Evolutionary conservation across 2,797 vertebrate species (phyloP).

Genomic region (Psittacula echo): DNA sequence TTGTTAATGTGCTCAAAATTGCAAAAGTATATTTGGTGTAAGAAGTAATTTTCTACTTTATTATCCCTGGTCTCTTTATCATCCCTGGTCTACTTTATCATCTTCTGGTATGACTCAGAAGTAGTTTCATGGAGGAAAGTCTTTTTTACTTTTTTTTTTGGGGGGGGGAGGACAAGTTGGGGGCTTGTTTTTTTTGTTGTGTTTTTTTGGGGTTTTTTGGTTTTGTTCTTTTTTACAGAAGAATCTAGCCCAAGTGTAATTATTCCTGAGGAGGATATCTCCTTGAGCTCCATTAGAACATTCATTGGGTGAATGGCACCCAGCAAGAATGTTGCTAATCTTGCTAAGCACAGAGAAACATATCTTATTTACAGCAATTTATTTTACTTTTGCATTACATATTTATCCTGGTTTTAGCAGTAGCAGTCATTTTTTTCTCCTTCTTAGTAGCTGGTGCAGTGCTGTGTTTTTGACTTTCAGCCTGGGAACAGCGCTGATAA

Average conservation of each 20-base stretch:
- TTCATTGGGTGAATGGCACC: background rate
- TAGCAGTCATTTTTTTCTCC: too few relatives aligned
- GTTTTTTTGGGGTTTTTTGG: too few relatives aligned
- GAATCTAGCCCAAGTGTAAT: background rate
- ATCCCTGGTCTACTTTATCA: background rate
- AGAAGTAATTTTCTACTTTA: background rate
- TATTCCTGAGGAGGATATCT: background rate
- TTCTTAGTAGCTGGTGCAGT: too few relatives aligned
- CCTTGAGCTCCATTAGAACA: conserved; percentile 10
- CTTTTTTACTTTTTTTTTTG: background rate
- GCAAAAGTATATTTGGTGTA: background rate
- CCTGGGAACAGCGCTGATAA: too few relatives aligned
- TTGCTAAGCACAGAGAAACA: conserved; percentile 45
- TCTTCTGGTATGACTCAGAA: background rate
- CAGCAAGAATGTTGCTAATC: conserved; percentile 33
- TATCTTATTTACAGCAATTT: conserved; percentile 24
- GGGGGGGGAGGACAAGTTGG: background rate
- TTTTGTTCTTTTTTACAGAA: background rate
- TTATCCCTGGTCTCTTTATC: background rate
- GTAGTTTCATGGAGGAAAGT: background rate
- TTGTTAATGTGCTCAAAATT: background rate
- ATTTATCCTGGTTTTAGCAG: too few relatives aligned
- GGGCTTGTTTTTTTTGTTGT: fast-evolving
- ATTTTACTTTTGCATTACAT: conserved; percentile 6
- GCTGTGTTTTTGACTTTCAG: too few relatives aligned